A percentile compares a stretch with the other conserved stretches of the same genome.
Evolutionary conservation across 2,113 vertebrate species (phyloP).

Genomic region (Actenoides lindsayi): DNA sequence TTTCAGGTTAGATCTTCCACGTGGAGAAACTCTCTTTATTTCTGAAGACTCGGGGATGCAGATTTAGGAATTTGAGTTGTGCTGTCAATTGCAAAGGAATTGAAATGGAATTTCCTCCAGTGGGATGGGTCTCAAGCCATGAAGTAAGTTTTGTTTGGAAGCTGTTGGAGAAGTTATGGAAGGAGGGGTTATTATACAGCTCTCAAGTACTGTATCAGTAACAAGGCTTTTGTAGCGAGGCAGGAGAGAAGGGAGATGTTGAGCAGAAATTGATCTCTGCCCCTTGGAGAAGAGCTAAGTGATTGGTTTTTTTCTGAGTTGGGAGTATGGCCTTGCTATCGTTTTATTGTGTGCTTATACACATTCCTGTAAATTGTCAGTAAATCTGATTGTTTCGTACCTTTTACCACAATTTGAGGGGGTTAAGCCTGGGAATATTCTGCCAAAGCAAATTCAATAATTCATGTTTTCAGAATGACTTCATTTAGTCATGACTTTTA

Average conservation of each 20-base stretch:
- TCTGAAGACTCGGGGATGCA: not conserved
- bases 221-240: not conserved
- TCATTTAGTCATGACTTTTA: slow-evolving; percentile 35
- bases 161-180: not conserved
- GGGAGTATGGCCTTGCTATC: not conserved
- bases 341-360: not conserved
- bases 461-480: slow-evolving; percentile 53
- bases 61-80: not conserved
- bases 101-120: slow-evolving; percentile 29
- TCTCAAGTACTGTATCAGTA: not conserved
- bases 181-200: not conserved
- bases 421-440: slow-evolving; percentile 14
- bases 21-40: not conserved
- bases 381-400: not conserved
- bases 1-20: not conserved
- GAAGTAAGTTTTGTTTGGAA: slow-evolving; percentile 35
- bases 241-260: not conserved
- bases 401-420: not conserved
- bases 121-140: not conserved
- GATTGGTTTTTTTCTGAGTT: not conserved
- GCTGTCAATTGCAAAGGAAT: not conserved
- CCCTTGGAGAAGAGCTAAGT: not conserved
- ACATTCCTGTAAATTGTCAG: not conserved
- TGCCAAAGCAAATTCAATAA: slow-evolving; percentile 34
- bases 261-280: not conserved